Evolutionary conservation across 2,797 vertebrate genomes (phyloP), one percentile per base, ranked within the genome.

Genomic region (Pelobates cultripes): DNA sequence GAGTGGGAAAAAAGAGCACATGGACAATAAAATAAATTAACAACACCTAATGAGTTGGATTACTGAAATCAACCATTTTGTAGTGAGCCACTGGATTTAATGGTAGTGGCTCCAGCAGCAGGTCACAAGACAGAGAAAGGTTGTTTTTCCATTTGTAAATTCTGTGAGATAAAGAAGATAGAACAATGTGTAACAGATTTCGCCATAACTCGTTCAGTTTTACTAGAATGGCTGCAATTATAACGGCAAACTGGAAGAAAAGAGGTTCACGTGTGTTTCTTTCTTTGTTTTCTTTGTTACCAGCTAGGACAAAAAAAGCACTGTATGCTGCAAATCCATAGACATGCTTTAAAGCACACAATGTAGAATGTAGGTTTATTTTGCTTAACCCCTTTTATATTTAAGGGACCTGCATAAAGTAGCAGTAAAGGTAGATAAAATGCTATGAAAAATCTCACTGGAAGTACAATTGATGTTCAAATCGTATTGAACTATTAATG

Each of bases 1-100:
- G 87, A 93, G 84, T 94, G 93, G 87, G 89, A 88, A 89, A 94
- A 94, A 85, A 91, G 90, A 83, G 87, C 90, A 51, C 84, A 91
- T 45, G 94, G 94, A 45, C 94, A 96, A 43, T 98, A 97, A 85
- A 83, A 60, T 40, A 57, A 43, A 82, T 51, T 68, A 28, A 28
- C 28, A 28, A 28, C 28, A 75, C 28, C 60, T 63, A 51, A n/a
- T 51, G 42, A 43, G 66, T 40, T 70, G 60, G 45, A 14, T 44
- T 43, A 28, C 44, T 42, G 51, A 4, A 74, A 78, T 64, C 10
- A 15, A 4, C 14, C 6, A n/a, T 74, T 83, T 47, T 69, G 13
- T 68, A 12, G 43, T 45, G 57, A 55, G 42, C 17, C 4, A 47
- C 41, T 78, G 55, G 55, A 4, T 72, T 74, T 78, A 78, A 28